These are phyloP conservation scores for Cyclura pinguis DNA, from an alignment of 2,797 vertebrate species.

Conservation along the genomic window DNA sequence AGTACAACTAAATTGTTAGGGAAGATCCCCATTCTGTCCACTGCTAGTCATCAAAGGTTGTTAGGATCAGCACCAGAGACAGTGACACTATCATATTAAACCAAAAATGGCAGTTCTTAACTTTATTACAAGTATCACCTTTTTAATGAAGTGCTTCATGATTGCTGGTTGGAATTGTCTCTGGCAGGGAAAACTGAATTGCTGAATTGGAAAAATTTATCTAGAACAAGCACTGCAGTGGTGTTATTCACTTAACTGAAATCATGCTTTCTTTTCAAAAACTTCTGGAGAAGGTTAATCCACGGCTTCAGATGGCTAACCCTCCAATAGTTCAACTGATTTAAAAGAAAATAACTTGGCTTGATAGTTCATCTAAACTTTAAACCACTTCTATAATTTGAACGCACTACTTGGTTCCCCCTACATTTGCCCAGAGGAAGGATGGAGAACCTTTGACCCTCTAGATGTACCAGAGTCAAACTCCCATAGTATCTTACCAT, in stretches of 20 bases:
- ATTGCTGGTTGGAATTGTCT: not conserved
- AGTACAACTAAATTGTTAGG: not conserved
- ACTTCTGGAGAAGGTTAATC: not conserved
- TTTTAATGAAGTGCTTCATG: not conserved
- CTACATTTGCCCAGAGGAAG: not conserved
- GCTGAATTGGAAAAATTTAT: not conserved
- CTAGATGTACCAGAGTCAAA: not conserved
- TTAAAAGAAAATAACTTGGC: not conserved
- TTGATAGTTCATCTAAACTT: not conserved
- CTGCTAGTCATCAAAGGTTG: not conserved
- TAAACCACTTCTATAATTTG: no score
- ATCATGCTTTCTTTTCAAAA: not conserved
- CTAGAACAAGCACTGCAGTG: not conserved
- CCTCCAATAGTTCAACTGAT: not conserved
- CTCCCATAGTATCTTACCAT: no score
- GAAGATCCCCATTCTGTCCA: not conserved
- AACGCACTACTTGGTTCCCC: not conserved
- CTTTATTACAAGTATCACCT: not conserved
- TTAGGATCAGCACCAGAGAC: not conserved
- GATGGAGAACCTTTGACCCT: not conserved
- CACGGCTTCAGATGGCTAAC: not conserved
- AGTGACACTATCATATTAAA: not conserved
- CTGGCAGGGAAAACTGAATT: not conserved
- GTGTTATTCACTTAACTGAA: not conserved
- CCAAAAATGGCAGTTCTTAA: not conserved